Percentiles rank a stretch among this genome's conserved stretches.
phyloP scores from a whole-genome alignment of 2,113 vertebrate species.

The Thunnus maccoyii region DNA sequence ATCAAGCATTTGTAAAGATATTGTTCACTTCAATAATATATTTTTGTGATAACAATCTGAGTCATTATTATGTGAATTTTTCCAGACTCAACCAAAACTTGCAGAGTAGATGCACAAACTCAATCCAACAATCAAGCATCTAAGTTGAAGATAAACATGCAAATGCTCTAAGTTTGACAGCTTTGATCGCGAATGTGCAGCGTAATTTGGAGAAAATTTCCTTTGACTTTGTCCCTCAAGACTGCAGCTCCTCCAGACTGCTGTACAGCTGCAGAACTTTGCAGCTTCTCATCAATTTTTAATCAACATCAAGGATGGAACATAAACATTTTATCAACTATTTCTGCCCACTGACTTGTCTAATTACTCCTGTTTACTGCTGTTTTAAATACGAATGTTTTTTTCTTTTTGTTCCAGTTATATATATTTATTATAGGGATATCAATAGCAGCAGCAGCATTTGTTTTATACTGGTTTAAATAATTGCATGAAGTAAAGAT shows the following conservation, averaged over 20 bases:
- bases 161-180: neutral
- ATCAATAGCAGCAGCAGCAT: neutral
- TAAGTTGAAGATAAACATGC: neutral
- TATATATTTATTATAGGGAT: neutral
- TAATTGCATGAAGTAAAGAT: neutral
- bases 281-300: slow-evolving; percentile 69
- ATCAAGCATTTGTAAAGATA: neutral
- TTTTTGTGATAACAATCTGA: neutral
- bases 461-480: neutral
- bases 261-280: slow-evolving; percentile 50
- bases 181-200: neutral
- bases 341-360: slow-evolving; percentile 38
- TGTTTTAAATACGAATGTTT: slow-evolving; percentile 34
- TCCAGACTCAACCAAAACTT: neutral
- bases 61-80: neutral
- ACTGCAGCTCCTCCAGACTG: slow-evolving; percentile 18
- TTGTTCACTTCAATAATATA: neutral
- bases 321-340: slow-evolving; percentile 69
- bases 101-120: neutral
- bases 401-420: slow-evolving; percentile 14
- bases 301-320: slow-evolving; percentile 61
- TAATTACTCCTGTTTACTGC: slow-evolving; percentile 24
- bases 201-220: slow-evolving; percentile 21
- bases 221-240: neutral
- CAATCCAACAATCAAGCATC: neutral